Percentiles rank a stretch among this genome's conserved stretches.
These are phyloP conservation scores for Turdus rufiventris DNA, from an alignment of 2,113 vertebrate genomes.

Conservation along the genomic window DNA sequence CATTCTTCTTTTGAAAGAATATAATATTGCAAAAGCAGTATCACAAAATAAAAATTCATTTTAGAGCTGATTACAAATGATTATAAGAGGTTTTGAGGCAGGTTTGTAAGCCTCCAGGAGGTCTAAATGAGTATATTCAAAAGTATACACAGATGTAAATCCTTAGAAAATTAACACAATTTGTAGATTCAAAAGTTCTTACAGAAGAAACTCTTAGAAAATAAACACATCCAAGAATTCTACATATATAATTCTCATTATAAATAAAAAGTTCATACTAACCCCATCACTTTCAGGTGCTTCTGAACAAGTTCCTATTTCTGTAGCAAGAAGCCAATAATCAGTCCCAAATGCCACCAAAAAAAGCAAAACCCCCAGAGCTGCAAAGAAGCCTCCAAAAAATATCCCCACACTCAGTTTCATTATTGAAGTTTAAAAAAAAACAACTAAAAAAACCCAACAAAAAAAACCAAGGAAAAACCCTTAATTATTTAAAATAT, in stretches of 20 bases:
- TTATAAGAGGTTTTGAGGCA: background rate
- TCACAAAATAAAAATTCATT: background rate
- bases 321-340: slow-evolving; percentile 93
- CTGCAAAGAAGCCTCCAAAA: slow-evolving; percentile 93
- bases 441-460: too few species aligned
- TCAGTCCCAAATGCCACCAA: slow-evolving; percentile 94
- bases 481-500: background rate
- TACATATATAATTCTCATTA: background rate
- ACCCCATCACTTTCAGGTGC: slow-evolving; percentile 54
- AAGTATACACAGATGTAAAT: background rate
- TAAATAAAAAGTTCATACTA: slow-evolving; percentile 57
- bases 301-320: slow-evolving; percentile 79
- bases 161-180: background rate
- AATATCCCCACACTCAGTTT: slow-evolving; percentile 88
- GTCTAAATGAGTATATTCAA: background rate
- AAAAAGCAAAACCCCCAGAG: slow-evolving; percentile 85
- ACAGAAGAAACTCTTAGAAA: background rate
- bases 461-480: too few species aligned
- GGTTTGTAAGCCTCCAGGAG: background rate
- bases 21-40: background rate
- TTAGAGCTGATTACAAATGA: background rate
- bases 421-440: slow-evolving; percentile 68
- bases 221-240: background rate
- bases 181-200: background rate
- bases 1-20: background rate